Percentiles rank a stretch among this genome's conserved stretches.
Evolutionary conservation across 1,140 invertebrate species (phyloP).

Genomic region (Heliconius eleuchia): DNA sequence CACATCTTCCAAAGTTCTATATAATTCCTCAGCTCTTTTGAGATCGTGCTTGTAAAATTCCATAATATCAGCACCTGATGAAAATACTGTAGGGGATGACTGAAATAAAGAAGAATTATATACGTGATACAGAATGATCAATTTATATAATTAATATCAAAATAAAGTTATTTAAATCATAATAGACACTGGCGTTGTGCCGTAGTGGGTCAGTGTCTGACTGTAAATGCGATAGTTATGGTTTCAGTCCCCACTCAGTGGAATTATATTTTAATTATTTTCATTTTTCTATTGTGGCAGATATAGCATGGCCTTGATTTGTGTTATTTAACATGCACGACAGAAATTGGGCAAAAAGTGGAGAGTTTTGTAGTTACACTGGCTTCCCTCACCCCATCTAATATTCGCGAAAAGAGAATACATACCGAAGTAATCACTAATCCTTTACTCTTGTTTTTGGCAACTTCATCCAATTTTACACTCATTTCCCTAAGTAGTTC

Average conservation of each 20-base stretch:
- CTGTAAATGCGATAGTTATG: neutral
- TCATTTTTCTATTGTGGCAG: too few species aligned
- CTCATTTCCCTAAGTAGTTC: slow-evolving; percentile 86
- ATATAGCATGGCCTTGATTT: too few species aligned
- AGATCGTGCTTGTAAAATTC: slow-evolving; percentile 92
- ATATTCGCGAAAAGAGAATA: slow-evolving; percentile 26
- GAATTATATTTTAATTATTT: too few species aligned
- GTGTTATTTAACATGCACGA: too few species aligned
- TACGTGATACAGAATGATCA: too few species aligned
- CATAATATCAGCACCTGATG: slow-evolving; percentile 91
- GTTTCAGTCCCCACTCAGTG: neutral
- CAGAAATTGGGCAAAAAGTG: too few species aligned
- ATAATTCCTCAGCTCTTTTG: slow-evolving; percentile 87
- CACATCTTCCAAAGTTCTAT: slow-evolving; percentile 88
- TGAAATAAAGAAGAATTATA: slow-evolving; percentile 61
- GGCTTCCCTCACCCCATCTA: too few species aligned
- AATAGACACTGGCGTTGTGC: neutral
- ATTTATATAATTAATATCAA: neutral
- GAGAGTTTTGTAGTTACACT: too few species aligned
- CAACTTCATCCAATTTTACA: slow-evolving; percentile 84
- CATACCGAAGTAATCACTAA: slow-evolving; percentile 92
- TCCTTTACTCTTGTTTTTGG: slow-evolving; percentile 86
- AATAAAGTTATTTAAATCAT: neutral
- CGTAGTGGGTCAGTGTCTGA: too few species aligned
- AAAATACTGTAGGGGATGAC: slow-evolving; percentile 89